Evolutionary conservation across 2,888 invertebrate genomes (phyloP).

Genomic region (Hanleya hanleyi): DNA sequence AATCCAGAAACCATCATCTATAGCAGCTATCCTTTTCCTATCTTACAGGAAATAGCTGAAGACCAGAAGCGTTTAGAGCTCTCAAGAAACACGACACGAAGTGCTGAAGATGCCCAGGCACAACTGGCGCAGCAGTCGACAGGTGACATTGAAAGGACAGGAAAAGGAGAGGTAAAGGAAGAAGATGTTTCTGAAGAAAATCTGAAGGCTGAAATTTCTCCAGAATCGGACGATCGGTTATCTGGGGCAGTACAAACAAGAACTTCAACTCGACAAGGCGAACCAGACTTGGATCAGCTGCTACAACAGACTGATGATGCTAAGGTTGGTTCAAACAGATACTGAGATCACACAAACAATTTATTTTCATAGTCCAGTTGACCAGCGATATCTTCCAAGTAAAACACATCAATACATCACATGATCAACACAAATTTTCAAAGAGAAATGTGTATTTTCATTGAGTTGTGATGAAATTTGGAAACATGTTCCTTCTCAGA

Average conservation of each 20-base stretch:
- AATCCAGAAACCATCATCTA: no score
- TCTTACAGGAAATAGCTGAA: slow-evolving; percentile 3
- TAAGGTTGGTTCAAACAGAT: no score
- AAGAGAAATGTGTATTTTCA: no score
- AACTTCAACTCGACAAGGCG: neutral
- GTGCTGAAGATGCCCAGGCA: slow-evolving; percentile 8
- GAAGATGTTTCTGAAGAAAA: neutral
- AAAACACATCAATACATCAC: no score
- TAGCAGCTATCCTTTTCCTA: no score
- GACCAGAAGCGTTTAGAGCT: neutral
- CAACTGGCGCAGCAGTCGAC: slow-evolving; percentile 10
- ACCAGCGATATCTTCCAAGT: no score
- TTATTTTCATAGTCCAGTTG: no score
- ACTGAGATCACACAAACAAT: no score
- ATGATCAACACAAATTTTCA: no score
- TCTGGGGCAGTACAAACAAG: neutral
- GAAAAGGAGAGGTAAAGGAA: neutral
- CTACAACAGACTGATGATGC: slow-evolving; percentile 70
- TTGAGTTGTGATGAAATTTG: no score
- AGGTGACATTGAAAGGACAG: neutral
- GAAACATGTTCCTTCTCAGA: no score
- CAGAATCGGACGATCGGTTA: no score
- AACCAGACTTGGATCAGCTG: slow-evolving; percentile 50
- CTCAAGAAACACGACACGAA: neutral
- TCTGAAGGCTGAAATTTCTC: neutral